phyloP scores from a whole-genome alignment of 2,113 vertebrate genomes.

The Mesoclemmys tuberculata region DNA sequence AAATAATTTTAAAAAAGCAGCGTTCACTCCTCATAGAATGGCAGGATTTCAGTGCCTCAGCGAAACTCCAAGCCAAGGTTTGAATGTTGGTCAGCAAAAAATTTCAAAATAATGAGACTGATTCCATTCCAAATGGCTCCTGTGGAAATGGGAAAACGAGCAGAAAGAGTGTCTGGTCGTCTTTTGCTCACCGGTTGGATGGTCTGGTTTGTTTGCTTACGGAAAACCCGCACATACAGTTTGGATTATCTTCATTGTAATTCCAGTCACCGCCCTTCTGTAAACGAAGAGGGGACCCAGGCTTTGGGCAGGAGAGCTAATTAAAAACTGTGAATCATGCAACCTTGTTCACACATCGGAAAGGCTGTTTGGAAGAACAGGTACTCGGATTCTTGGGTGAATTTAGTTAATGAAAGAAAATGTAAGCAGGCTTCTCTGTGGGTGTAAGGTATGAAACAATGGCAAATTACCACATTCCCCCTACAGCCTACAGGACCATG shows the following conservation, averaged over 20 bases:
- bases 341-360: not conserved
- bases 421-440: slow-evolving; percentile 16
- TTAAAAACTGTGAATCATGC: slow-evolving; percentile 71
- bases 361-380: slow-evolving; percentile 63
- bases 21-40: slow-evolving; percentile 47
- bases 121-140: slow-evolving; percentile 66
- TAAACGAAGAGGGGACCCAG: slow-evolving; percentile 51
- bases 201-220: slow-evolving; percentile 71
- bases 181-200: slow-evolving; percentile 71
- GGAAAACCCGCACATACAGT: slow-evolving; percentile 68
- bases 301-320: slow-evolving; percentile 63
- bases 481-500: fast-evolving
- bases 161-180: slow-evolving; percentile 68
- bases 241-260: slow-evolving; percentile 76
- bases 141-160: slow-evolving; percentile 70
- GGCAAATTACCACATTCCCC: not conserved
- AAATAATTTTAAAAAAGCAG: slow-evolving; percentile 44
- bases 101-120: slow-evolving; percentile 65
- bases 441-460: slow-evolving; percentile 19
- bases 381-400: slow-evolving; percentile 59
- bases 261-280: slow-evolving; percentile 67
- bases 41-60: slow-evolving; percentile 37
- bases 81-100: slow-evolving; percentile 61
- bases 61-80: slow-evolving; percentile 58
- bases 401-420: slow-evolving; percentile 42